phyloP scores from a whole-genome alignment of 1,140 invertebrate genomes.

The Drosophila azteca region DNA sequence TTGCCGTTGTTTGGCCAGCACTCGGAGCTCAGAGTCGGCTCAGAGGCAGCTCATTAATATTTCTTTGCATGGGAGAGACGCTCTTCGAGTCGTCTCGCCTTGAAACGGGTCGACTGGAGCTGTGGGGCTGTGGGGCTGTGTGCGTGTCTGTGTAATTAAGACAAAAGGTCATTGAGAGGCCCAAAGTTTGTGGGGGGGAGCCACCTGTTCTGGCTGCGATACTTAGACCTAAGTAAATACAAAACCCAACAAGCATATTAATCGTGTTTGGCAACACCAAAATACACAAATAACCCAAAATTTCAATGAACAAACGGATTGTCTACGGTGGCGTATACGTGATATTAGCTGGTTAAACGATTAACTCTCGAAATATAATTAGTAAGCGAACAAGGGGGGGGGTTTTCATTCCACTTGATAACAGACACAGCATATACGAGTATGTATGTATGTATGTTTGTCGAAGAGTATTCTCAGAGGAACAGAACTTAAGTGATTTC shows the following conservation, averaged over 20 bases:
- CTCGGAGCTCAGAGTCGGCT: constrained; percentile 7
- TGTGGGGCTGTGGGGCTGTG: neutral
- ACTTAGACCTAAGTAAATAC: constrained; percentile 17
- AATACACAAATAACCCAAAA: constrained; percentile 21
- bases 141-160: constrained; percentile 35
- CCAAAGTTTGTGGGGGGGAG: neutral
- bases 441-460: too few relatives aligned
- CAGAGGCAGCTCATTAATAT: constrained; percentile 45
- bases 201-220: constrained; percentile 27
- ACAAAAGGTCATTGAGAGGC: constrained; percentile 37
- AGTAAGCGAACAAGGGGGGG: too few relatives aligned
- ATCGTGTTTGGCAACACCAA: constrained; percentile 26
- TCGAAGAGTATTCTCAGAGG: too few relatives aligned
- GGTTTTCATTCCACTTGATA: too few relatives aligned
- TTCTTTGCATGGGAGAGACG: constrained; percentile 41
- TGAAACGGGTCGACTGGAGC: constrained; percentile 37
- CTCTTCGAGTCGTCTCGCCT: constrained; percentile 34
- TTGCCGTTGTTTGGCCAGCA: constrained; percentile 37
- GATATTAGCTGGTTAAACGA: neutral
- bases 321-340: constrained; percentile 24
- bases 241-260: constrained; percentile 43
- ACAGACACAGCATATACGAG: too few relatives aligned
- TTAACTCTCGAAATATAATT: too few relatives aligned
- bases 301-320: constrained; percentile 27
- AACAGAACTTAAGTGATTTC: too few relatives aligned